These are phyloP conservation scores for Eilema caniola DNA, from an alignment of 2,888 invertebrate genomes.

Conservation along the genomic window DNA sequence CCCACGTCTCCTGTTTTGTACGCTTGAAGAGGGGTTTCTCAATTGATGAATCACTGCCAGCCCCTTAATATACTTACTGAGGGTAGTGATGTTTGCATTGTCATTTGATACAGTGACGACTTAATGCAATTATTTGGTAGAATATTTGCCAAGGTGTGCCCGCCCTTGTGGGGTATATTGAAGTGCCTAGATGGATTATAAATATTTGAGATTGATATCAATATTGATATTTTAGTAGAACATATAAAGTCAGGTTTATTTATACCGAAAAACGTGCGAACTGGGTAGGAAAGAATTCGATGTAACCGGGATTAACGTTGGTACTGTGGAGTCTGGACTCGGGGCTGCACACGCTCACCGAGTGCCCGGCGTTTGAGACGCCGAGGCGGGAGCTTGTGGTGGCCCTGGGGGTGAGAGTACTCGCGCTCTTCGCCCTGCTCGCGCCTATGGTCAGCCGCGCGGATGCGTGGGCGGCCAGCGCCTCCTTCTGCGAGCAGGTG, in stretches of 20 bases:
- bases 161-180: not conserved
- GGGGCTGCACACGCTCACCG: no score
- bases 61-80: slow-evolving; percentile 42
- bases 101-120: slow-evolving; percentile 60
- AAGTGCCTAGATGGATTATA: not conserved
- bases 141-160: slow-evolving; percentile 41
- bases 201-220: not conserved
- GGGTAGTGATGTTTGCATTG: slow-evolving; percentile 59
- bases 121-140: slow-evolving; percentile 61
- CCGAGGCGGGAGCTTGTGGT: no score
- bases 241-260: not conserved
- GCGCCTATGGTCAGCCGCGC: no score
- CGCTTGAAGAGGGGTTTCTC: slow-evolving; percentile 54
- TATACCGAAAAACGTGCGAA: no score
- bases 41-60: slow-evolving; percentile 68
- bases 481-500: no score
- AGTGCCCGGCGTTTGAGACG: no score
- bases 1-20: slow-evolving; percentile 45
- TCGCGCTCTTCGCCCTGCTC: no score
- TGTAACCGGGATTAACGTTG: no score
- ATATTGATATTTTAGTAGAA: not conserved
- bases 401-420: no score
- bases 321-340: no score
- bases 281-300: no score
- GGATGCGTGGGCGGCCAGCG: no score